A percentile compares a stretch with the other conserved stretches of the same genome.
Evolutionary conservation across 2,888 invertebrate genomes (phyloP).

Genomic region (Himalopsyche kuldschensis): DNA sequence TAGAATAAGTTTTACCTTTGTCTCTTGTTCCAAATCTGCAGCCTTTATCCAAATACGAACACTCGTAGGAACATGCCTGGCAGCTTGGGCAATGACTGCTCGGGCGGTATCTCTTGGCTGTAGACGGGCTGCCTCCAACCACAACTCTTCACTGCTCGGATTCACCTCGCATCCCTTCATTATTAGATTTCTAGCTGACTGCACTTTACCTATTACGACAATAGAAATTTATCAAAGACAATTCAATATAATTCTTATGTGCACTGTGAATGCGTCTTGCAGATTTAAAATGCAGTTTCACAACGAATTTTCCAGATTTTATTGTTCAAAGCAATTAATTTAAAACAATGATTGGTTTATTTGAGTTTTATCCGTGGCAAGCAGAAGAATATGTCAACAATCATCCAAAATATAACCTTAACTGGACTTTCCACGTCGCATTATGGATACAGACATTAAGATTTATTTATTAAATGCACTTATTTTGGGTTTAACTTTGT

Average conservation of each 20-base stretch:
- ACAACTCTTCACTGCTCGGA: conserved; percentile 94
- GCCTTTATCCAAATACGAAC: conserved; percentile 98
- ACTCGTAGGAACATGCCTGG: conserved; percentile 91
- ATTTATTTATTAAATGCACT: too few relatives aligned
- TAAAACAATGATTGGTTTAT: too few relatives aligned
- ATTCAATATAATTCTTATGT: too few relatives aligned
- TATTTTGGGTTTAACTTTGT: too few relatives aligned
- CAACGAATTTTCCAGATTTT: too few relatives aligned
- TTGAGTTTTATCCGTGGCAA: too few relatives aligned
- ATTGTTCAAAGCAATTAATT: too few relatives aligned
- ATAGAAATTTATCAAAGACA: not conserved
- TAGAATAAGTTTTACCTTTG: conserved; percentile 70
- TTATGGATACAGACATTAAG: too few relatives aligned
- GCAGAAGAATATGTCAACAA: too few relatives aligned
- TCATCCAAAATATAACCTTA: too few relatives aligned
- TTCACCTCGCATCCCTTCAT: conserved; percentile 99
- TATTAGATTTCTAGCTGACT: conserved; percentile 94
- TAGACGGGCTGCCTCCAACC: conserved; percentile 95
- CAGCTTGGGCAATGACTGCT: conserved; percentile 95
- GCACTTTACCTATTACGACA: conserved; percentile 67
- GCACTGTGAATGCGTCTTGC: not conserved
- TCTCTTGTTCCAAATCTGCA: conserved; percentile 90
- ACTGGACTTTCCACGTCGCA: too few relatives aligned
- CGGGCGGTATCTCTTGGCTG: conserved; percentile 93
- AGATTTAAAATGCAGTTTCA: not conserved